These are phyloP conservation scores for Leptestheria dahalacensis DNA, from an alignment of 1,140 invertebrate genomes.

Conservation along the genomic window DNA sequence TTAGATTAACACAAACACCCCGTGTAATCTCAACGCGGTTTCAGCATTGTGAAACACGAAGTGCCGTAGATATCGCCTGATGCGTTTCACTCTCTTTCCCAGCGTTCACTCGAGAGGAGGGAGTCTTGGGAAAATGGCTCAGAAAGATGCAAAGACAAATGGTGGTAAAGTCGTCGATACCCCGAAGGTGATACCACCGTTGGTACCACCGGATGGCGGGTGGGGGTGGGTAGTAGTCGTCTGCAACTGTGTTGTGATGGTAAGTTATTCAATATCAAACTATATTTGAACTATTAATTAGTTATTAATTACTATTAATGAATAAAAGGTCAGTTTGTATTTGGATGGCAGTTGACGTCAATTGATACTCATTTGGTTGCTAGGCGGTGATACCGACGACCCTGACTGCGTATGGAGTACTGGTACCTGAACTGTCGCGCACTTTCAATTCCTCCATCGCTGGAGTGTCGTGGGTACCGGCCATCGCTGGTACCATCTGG, in stretches of 20 bases:
- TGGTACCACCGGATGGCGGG: neutral
- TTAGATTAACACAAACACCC: too few relatives aligned
- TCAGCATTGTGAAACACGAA: too few relatives aligned
- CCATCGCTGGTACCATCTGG: slow-evolving; percentile 11
- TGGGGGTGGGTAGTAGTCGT: neutral
- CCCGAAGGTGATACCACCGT: neutral
- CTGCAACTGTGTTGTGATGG: neutral
- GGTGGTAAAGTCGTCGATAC: neutral
- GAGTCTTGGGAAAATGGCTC: too few relatives aligned
- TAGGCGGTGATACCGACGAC: slow-evolving; percentile 15
- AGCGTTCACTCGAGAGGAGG: too few relatives aligned
- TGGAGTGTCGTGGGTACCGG: slow-evolving; percentile 16
- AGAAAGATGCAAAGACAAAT: too few relatives aligned
- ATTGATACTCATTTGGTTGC: neutral
- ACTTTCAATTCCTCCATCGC: slow-evolving; percentile 9
- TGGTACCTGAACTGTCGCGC: slow-evolving; percentile 11
- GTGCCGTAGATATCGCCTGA: too few relatives aligned
- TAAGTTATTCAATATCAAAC: neutral
- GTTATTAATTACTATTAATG: too few relatives aligned
- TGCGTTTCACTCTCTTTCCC: too few relatives aligned
- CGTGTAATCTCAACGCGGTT: too few relatives aligned
- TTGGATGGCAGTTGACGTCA: neutral
- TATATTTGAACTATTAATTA: too few relatives aligned
- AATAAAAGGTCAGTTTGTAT: too few relatives aligned
- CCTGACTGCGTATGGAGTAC: slow-evolving; percentile 13